Percentiles rank a stretch among this genome's conserved stretches.
These are phyloP conservation scores for Medauroidea extradentata DNA, from an alignment of 1,140 invertebrate genomes.

Conservation along the genomic window DNA sequence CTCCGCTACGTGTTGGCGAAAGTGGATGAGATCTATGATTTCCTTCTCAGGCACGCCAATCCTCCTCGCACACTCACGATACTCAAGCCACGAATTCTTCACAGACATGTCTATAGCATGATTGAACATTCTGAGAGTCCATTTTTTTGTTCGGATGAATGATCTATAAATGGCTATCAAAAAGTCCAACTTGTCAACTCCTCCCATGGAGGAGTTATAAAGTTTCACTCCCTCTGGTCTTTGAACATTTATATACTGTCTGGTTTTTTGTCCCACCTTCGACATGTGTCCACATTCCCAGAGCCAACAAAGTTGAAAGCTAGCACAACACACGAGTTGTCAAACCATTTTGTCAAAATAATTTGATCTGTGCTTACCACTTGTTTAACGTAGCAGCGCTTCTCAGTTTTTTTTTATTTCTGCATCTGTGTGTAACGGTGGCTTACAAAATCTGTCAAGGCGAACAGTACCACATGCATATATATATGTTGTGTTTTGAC, in stretches of 20 bases:
- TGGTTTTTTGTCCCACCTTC: too few species aligned
- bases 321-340: too few species aligned
- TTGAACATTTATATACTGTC: too few species aligned
- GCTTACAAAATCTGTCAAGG: constrained; percentile 11
- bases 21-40: constrained; percentile 5
- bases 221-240: constrained; percentile 15
- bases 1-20: constrained; percentile 4
- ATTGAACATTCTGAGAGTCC: neutral
- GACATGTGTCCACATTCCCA: too few species aligned
- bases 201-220: constrained; percentile 19
- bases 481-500: constrained; percentile 13
- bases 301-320: too few species aligned
- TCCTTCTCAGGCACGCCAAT: too few species aligned
- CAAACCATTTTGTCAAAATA: too few species aligned
- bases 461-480: constrained; percentile 15
- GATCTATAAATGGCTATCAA: constrained; percentile 15
- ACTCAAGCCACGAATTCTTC: constrained; percentile 13
- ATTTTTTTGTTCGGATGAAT: constrained; percentile 14
- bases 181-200: too few species aligned
- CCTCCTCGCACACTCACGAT: neutral
- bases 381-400: too few species aligned
- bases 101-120: neutral
- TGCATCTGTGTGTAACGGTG: constrained; percentile 13
- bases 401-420: too few species aligned
- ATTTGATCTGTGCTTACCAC: too few species aligned